A percentile compares a stretch with the other conserved stretches of the same genome.
Conservation (phyloP, 2,113 vertebrate genomes). For the Marmota monax region DNA sequence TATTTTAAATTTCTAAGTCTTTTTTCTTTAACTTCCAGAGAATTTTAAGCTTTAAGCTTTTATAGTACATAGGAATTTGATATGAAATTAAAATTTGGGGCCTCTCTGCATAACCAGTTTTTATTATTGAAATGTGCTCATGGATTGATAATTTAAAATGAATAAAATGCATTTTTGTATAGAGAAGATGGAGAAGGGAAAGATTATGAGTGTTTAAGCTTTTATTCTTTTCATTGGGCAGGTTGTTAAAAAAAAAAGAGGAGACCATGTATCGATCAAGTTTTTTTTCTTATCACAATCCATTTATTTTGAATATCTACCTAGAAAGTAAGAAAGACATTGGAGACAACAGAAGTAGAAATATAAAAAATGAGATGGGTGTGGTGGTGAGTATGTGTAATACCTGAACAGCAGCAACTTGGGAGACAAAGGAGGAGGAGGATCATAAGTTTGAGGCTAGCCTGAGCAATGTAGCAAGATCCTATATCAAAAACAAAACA, state of each 20-base stretch:
- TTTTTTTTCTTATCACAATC: neutral
- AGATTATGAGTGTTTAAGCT: neutral
- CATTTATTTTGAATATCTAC: neutral
- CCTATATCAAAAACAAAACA: neutral
- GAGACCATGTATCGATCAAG: neutral
- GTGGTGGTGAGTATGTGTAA: neutral
- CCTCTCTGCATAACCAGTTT: neutral
- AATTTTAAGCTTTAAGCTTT: neutral
- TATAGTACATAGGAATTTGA: neutral
- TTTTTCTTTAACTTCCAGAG: neutral
- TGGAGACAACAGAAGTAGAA: neutral
- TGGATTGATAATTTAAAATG: neutral
- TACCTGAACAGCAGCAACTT: neutral
- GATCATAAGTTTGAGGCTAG: neutral
- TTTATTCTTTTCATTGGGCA: neutral
- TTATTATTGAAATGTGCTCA: neutral
- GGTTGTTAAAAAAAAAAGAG: neutral
- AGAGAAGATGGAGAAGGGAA: neutral
- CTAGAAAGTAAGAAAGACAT: neutral
- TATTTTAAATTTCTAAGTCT: constrained; percentile 38
- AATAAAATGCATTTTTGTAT: neutral
- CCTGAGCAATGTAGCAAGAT: neutral
- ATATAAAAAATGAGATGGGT: neutral
- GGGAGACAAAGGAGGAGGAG: neutral
- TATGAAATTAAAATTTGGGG: neutral